Base-by-base conservation (phyloP, 2,113 vertebrate species). In the Leptosomus discolor region DNA sequence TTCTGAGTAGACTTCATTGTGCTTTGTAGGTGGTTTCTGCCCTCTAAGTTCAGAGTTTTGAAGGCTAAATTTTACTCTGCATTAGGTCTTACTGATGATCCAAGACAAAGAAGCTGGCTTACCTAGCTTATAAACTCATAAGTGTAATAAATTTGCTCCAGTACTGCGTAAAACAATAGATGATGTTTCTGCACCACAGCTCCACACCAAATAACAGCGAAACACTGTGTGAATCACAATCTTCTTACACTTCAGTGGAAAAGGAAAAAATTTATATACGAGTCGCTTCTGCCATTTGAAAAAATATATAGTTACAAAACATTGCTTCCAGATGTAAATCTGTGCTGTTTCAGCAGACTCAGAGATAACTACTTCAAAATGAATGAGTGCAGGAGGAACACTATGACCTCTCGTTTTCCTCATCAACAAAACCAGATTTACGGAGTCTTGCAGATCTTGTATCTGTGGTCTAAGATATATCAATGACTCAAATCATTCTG, bases 401-500 rank as follows among this genome's bases (percentile, higher is more conserved):
- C 11, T 34, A 11, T 68, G 29, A 46, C 19, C 4, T 58, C 26
- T 64, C 3, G 4, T 46, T 76, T 91, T 50, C 12, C 24, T 16
- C 4, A 74, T 12, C 29, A 24, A 53, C 5, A 48, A 53, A 51
- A 36, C 23, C 43, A 4, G 0, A 4, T 48, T 61, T 24, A 27
- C 63, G 45, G 24, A 85, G 2, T 24, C 46, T 58, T 83, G 16
- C 8, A 88, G 39, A 57, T 67, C 34, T 60, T 84, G 27, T 48
- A 58, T 34, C 12, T 88, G 14, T 27, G 8, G 5, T 45, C 56
- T 45, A 65, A 79, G 18, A 39, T 61, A 21, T 6, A 67, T 14
- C 16, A 36, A 27, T 58, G 18, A 48, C 8, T 26, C 11, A 34
- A 36, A 45, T 21, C 0, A 0, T 15, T 57, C 15, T 41, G 11